Conservation (phyloP, 2,888 invertebrate species). For the Saturnia pavonia region DNA sequence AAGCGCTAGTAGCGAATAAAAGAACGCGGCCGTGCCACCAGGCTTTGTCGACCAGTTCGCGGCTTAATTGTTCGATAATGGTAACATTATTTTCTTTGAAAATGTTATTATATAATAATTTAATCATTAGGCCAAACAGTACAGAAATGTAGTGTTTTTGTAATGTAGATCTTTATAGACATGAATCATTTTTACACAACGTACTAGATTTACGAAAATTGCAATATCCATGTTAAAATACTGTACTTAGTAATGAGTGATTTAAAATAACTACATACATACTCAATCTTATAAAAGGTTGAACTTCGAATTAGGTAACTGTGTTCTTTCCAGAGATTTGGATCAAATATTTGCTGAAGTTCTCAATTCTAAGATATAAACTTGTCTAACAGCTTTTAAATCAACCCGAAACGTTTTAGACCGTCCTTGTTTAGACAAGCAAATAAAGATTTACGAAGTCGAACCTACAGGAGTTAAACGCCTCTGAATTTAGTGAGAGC, state of each 20-base stretch:
- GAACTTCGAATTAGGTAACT: neutral
- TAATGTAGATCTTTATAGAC: neutral
- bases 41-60: too few relatives aligned
- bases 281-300: neutral
- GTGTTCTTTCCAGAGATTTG: neutral
- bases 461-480: constrained; percentile 58
- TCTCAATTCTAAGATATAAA: constrained; percentile 6
- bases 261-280: neutral
- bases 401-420: constrained; percentile 33
- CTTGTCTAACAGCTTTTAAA: constrained; percentile 21
- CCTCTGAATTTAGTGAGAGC: constrained; percentile 60
- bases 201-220: neutral
- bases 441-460: constrained; percentile 64
- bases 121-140: too few relatives aligned
- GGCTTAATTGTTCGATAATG: too few relatives aligned
- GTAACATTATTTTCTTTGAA: too few relatives aligned
- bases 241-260: neutral
- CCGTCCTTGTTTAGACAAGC: constrained; percentile 49
- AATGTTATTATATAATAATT: too few relatives aligned
- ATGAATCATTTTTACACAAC: neutral
- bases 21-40: too few relatives aligned
- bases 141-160: too few relatives aligned
- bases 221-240: neutral
- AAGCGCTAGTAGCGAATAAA: too few relatives aligned
- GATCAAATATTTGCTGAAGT: neutral